Conservation (phyloP, 2,888 invertebrate species). For the Monopis laevigella region DNA sequence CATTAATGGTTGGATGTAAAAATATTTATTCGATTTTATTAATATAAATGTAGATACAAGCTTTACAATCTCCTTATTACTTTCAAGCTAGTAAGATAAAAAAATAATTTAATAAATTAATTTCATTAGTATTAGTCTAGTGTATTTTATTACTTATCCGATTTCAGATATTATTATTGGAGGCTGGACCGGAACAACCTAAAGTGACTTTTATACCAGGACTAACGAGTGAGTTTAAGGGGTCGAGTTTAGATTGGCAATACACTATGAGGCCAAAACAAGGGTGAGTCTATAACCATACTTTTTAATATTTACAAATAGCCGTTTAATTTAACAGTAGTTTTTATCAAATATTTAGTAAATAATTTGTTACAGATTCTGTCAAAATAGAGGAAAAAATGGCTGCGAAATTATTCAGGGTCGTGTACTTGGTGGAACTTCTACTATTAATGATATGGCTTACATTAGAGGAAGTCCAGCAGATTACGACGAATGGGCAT, state of each 20-base stretch:
- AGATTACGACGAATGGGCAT: slow-evolving; percentile 56
- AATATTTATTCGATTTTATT: no score
- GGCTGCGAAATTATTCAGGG: slow-evolving; percentile 57
- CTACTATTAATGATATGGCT: slow-evolving; percentile 54
- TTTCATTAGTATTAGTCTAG: no score
- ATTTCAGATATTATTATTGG: slow-evolving; percentile 69
- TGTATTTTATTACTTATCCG: no score
- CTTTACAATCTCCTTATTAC: no score
- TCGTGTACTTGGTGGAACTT: slow-evolving; percentile 50
- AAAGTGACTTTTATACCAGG: slow-evolving; percentile 77
- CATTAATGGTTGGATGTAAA: no score
- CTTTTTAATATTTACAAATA: not conserved
- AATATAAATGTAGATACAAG: no score
- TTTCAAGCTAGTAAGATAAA: no score
- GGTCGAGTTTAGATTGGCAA: slow-evolving; percentile 82
- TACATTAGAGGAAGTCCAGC: slow-evolving; percentile 56
- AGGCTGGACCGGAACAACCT: slow-evolving; percentile 82
- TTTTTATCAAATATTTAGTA: not conserved
- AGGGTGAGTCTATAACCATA: slow-evolving; percentile 1
- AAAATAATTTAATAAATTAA: no score
- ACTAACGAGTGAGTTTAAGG: slow-evolving; percentile 75
- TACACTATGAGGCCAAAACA: slow-evolving; percentile 77
- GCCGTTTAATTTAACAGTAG: not conserved
- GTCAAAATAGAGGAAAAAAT: slow-evolving; percentile 36
- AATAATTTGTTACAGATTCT: slow-evolving; percentile 38